These are phyloP conservation scores for Artemia franciscana DNA, from an alignment of 1,140 invertebrate species.

Conservation along the genomic window DNA sequence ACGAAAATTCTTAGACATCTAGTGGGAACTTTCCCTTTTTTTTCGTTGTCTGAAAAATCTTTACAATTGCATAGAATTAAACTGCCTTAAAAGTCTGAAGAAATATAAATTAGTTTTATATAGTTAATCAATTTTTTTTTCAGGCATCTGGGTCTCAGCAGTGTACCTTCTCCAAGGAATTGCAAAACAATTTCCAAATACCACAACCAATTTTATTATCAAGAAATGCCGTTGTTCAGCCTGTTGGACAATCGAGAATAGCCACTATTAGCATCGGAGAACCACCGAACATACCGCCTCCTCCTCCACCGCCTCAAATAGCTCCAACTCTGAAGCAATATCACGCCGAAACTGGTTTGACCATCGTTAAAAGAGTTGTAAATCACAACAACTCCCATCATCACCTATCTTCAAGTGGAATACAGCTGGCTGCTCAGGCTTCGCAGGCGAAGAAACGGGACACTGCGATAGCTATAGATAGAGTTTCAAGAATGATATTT, in stretches of 20 bases:
- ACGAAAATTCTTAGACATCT: too few relatives aligned
- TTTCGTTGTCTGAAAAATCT: too few relatives aligned
- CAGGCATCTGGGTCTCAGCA: too few relatives aligned
- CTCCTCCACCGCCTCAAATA: neutral
- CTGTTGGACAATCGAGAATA: neutral
- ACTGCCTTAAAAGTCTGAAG: too few relatives aligned
- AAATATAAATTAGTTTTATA: too few relatives aligned
- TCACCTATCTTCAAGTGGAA: neutral
- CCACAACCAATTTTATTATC: neutral
- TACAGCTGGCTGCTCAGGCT: neutral
- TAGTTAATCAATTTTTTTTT: too few relatives aligned
- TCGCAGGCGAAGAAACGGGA: neutral
- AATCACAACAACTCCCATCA: neutral
- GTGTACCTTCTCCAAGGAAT: neutral
- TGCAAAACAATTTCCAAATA: neutral
- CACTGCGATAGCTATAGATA: conserved; percentile 40
- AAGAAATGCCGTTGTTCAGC: neutral
- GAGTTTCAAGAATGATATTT: conserved; percentile 80
- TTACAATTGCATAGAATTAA: too few relatives aligned
- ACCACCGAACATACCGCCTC: neutral
- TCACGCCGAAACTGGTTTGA: neutral
- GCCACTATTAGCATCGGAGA: neutral
- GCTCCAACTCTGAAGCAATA: neutral
- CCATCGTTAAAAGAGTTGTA: neutral
- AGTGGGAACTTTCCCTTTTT: too few relatives aligned